Base-by-base conservation (phyloP, 2,113 vertebrate genomes). In the Platysteira castanea region DNA sequence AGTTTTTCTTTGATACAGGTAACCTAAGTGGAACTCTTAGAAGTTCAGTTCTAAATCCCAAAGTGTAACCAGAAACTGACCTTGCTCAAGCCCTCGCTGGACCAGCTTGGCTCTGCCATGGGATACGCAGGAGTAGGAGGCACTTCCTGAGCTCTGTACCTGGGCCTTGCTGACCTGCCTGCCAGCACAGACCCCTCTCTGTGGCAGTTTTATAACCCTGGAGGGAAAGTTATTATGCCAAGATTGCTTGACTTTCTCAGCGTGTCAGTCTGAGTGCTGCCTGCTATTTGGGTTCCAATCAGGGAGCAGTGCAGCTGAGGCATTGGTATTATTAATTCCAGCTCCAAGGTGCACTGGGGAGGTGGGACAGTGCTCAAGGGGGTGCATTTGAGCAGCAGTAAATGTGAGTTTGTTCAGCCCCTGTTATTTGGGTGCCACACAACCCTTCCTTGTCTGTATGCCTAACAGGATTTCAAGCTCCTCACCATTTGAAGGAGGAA, bases 221-320 rank as follows among this genome's bases (percentile, higher is more conserved):
- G 23, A 65, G 22, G 82, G 37, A 9, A 74, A 53, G 47, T 30
- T 24, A 16, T 4, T 16, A 3, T 13, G 11, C 27, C 6, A 24
- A 44, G 33, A 54, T 44, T 63, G 11, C 15, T 17, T 78, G 53
- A 41, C 17, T 76, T 50, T 31, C 12, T 64, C 13, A 53, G 23
- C 2, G 1, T 52, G 20, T 56, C 50, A 21, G 0, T 49, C 28
- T 23, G 28, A 73, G 23, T 18, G 19, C n/a, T 76, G 41, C 63
- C 41, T 68, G 59, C 24, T 27, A 6, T 44, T 56, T 31, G 28
- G 19, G 4, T 63, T 83, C 33, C 46, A 56, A 0, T 19, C 4
- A 16, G 33, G 23, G 6, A 37, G 15, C 16, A 2, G 23, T 65
- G 27, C 2, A 3, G 16, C n/a, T 35, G 22, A 22, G 0, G 1